phyloP scores from a whole-genome alignment of 2,888 invertebrate genomes.

The Aphrophora alni region DNA sequence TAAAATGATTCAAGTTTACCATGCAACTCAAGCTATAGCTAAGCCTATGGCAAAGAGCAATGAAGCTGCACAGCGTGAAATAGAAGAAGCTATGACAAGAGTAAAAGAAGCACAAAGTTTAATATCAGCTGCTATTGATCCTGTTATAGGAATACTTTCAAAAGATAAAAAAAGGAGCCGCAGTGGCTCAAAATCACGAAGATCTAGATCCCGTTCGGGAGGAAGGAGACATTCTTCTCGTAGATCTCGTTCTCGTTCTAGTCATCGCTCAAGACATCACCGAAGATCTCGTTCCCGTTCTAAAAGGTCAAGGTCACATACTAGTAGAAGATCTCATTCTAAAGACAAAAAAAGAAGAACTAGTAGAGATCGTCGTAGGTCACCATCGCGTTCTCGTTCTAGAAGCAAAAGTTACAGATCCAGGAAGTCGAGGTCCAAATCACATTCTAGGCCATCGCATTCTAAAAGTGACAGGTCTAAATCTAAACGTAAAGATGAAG shows the following conservation, averaged over 20 bases:
- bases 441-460: slow-evolving; percentile 57
- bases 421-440: slow-evolving; percentile 59
- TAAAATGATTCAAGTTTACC: slow-evolving; percentile 74
- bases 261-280: slow-evolving; percentile 49
- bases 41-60: slow-evolving; percentile 95
- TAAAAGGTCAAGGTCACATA: slow-evolving; percentile 65
- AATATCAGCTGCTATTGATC: slow-evolving; percentile 93
- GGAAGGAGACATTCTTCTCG: slow-evolving; percentile 52
- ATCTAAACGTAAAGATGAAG: slow-evolving; percentile 35
- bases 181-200: slow-evolving; percentile 64
- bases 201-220: slow-evolving; percentile 53
- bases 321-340: slow-evolving; percentile 57
- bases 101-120: slow-evolving; percentile 96
- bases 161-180: slow-evolving; percentile 78
- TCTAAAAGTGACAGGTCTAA: slow-evolving; percentile 50
- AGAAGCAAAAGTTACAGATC: slow-evolving; percentile 54
- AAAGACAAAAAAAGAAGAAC: slow-evolving; percentile 55
- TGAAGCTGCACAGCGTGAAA: slow-evolving; percentile 93
- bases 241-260: slow-evolving; percentile 50
- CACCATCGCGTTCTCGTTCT: slow-evolving; percentile 46
- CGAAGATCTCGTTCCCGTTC: slow-evolving; percentile 58
- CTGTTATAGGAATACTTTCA: slow-evolving; percentile 84
- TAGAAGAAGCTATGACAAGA: slow-evolving; percentile 96
- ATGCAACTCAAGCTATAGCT: slow-evolving; percentile 89
- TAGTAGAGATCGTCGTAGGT: slow-evolving; percentile 42